A percentile compares a stretch with the other conserved stretches of the same genome.
Evolutionary conservation across 2,888 invertebrate genomes (phyloP).

Genomic region (Watsonalla binaria): DNA sequence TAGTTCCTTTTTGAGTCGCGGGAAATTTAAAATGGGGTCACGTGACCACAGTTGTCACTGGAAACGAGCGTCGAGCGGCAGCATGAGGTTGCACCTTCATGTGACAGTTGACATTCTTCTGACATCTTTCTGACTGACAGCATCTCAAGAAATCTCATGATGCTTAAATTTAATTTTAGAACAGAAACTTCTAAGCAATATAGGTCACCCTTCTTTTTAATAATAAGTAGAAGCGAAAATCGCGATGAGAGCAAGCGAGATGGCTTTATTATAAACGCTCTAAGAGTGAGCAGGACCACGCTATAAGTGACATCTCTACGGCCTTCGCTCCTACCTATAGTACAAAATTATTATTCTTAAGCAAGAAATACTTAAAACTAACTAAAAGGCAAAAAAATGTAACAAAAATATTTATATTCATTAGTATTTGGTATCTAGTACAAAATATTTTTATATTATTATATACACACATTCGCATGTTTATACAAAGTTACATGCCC

Average conservation of each 20-base stretch:
- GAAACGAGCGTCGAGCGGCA: too few species aligned
- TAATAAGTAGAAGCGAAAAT: too few species aligned
- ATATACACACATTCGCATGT: background rate
- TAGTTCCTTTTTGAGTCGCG: too few species aligned
- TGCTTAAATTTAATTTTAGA: too few species aligned
- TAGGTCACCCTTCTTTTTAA: too few species aligned
- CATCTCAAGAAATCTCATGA: too few species aligned
- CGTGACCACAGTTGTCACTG: too few species aligned
- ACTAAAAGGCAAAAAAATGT: constrained; percentile 33
- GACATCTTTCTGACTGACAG: too few species aligned
- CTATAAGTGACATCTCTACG: background rate
- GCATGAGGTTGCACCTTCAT: too few species aligned
- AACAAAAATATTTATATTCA: constrained; percentile 49
- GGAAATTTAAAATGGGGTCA: too few species aligned
- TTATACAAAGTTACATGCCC: background rate
- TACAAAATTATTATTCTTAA: background rate
- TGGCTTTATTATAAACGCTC: background rate
- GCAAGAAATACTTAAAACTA: constrained; percentile 19
- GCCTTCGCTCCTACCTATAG: constrained; percentile 3
- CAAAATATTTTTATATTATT: background rate
- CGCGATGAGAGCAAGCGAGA: background rate
- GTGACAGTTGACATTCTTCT: too few species aligned
- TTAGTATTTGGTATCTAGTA: constrained; percentile 68
- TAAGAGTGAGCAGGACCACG: background rate
- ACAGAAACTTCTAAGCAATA: too few species aligned